A percentile compares a stretch with the other conserved stretches of the same genome.
Evolutionary conservation across 92 coral and sea anemone species (phyloP).

Genomic region (Porites rus): DNA sequence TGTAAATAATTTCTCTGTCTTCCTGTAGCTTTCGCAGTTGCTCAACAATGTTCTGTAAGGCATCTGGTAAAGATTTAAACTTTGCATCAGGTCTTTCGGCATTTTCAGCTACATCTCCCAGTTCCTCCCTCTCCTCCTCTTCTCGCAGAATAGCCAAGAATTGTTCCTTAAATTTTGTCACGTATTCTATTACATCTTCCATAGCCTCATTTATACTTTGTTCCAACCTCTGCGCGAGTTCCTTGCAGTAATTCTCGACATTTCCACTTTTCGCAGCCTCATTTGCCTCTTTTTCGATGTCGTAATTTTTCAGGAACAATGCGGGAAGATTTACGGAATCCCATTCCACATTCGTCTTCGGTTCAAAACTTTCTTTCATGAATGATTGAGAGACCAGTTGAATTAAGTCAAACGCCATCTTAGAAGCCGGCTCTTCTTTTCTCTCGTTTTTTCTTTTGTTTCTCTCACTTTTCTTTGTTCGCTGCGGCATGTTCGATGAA

Average conservation of each 20-base stretch:
- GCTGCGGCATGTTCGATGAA: not conserved
- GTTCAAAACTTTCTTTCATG: not conserved
- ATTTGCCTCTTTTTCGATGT: slow-evolving; percentile 11
- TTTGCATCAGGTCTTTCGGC: slow-evolving; percentile 1
- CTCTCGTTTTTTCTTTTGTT: not conserved
- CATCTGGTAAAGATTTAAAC: slow-evolving; percentile 5
- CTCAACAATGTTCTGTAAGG: not conserved
- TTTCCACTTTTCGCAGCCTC: slow-evolving; percentile 23
- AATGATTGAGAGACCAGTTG: not conserved
- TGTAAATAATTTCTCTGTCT: not conserved
- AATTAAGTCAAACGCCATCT: not conserved
- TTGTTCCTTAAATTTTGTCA: not conserved
- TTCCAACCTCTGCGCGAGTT: slow-evolving; percentile 10
- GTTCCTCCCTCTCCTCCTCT: not conserved
- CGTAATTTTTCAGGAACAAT: not conserved
- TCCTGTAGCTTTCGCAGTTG: not conserved
- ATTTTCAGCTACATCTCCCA: not conserved
- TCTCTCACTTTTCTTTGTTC: not conserved
- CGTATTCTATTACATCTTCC: not conserved
- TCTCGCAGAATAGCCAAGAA: slow-evolving; percentile 8
- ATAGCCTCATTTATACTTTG: not conserved
- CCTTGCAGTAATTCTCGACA: slow-evolving; percentile 23
- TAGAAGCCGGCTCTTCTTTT: not conserved
- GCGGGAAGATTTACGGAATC: not conserved
- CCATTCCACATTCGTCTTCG: not conserved